Conservation (phyloP, 2,113 vertebrate species). For the Archilochus colubris region DNA sequence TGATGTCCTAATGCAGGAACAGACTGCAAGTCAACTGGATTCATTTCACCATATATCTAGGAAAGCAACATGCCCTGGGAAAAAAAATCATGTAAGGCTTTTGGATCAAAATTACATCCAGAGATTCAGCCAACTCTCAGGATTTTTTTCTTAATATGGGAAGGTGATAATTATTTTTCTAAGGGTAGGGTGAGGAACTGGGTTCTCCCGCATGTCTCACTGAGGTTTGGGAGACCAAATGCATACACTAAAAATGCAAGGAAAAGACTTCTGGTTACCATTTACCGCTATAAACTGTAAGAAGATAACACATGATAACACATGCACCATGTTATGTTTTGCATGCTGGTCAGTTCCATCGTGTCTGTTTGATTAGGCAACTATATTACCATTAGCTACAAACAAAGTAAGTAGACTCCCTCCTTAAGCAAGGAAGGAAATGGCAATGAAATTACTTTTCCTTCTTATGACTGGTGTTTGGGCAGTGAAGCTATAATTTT, state of each 20-base stretch:
- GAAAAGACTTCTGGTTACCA: neutral
- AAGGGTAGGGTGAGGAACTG: neutral
- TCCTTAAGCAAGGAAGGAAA: neutral
- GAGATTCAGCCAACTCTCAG: neutral
- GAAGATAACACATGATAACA: neutral
- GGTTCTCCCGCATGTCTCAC: neutral
- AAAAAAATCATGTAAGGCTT: neutral
- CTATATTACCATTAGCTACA: neutral
- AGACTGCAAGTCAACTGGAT: neutral
- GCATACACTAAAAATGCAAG: neutral
- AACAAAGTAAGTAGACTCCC: neutral
- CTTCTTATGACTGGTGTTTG: neutral
- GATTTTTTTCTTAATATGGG: neutral
- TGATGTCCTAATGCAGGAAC: neutral
- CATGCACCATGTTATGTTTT: neutral
- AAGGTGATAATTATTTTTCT: neutral
- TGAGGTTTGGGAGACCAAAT: neutral
- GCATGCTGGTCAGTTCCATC: rapidly evolving
- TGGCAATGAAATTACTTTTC: neutral
- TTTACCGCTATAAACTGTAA: neutral
- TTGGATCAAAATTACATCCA: neutral
- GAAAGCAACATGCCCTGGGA: neutral
- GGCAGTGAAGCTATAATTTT: neutral
- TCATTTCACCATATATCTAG: neutral
- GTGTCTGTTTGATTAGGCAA: neutral